Evolutionary conservation across 2,797 vertebrate genomes (phyloP), one percentile per base, ranked within the genome.

Genomic region (Notolabrus celidotus): DNA sequence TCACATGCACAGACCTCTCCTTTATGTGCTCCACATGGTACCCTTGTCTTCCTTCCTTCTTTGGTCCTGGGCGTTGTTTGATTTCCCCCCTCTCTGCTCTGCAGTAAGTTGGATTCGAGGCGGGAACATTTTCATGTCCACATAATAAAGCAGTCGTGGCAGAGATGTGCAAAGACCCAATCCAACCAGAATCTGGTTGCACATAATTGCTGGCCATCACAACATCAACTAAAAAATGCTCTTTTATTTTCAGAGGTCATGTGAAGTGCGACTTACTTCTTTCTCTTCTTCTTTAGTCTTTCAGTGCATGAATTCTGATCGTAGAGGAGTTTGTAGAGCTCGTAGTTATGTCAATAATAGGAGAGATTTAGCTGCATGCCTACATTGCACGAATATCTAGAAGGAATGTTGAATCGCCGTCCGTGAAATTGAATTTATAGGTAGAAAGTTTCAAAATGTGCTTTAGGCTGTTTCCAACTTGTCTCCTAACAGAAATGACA

Each of bases 1-100:
- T 84, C 82, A 85, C 88, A 86, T 56, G 61, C 83, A 82, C 74
- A 60, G 33, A 71, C 62, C 56, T 42, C 45, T 57, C 71, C 77
- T 75, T 47, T 64, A 54, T 63, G 33, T 74, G 23, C 60, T 81
- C 64, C 72, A 63, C 27, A 46, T 69, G 71, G 62, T 74, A 79
- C 68, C 83, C 41, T 53, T 82, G 81, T 80, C 66, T 82, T 19
- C 59, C 68, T 75, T 46, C n/a, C 74, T 66, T 81, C 72, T 74
- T 77, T 62, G 67, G 41, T 67, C 53, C 62, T 59, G 49, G 69
- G 50, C 54, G 3, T 69, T 63, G 79, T 79, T 80, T 74, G 52
- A 85, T 74, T 76, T 66, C 39, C 46, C 42, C 43, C 41, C 41
- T 34, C n/a, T 57, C 56, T 41, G 38, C 74, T 83, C 74, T 77